Percentiles rank a stretch among this genome's conserved stretches.
These are phyloP conservation scores for Pachycephus smyrnensis DNA, from an alignment of 2,888 invertebrate species.

Conservation along the genomic window DNA sequence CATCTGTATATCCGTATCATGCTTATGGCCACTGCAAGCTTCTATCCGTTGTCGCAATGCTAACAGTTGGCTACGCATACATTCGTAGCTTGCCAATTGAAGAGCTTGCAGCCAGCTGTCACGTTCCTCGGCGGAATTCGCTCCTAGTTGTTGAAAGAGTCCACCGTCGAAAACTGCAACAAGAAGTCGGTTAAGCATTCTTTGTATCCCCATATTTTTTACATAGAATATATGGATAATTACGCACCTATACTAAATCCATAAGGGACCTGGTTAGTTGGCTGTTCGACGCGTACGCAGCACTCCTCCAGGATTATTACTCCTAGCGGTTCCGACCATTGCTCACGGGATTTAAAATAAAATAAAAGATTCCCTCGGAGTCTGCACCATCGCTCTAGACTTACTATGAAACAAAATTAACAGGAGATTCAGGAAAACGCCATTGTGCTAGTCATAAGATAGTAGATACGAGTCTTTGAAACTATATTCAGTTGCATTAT, in stretches of 20 bases:
- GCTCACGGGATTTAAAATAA: conserved; percentile 90
- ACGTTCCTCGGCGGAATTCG: conserved; percentile 83
- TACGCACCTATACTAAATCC: conserved; percentile 84
- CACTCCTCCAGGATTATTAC: conserved; percentile 91
- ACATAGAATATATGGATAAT: neutral
- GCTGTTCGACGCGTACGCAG: conserved; percentile 77
- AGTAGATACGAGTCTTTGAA: conserved; percentile 12
- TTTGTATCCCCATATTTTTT: conserved; percentile 10
- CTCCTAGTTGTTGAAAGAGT: conserved; percentile 82
- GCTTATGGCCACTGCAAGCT: conserved; percentile 73
- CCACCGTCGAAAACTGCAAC: conserved; percentile 85
- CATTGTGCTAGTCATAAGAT: conserved; percentile 2
- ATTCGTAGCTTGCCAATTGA: conserved; percentile 85
- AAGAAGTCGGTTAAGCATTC: conserved; percentile 19
- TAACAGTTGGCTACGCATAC: conserved; percentile 80
- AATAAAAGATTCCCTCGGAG: conserved; percentile 93
- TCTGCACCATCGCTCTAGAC: conserved; percentile 88
- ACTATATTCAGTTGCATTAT: neutral
- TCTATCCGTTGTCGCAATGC: conserved; percentile 76
- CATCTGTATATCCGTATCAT: conserved; percentile 77
- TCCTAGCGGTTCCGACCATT: conserved; percentile 88
- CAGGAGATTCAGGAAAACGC: conserved; percentile 16
- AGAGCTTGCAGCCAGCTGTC: conserved; percentile 89
- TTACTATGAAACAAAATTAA: conserved; percentile 70
- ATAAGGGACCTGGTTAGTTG: conserved; percentile 79